A percentile compares a stretch with the other conserved stretches of the same genome.
Conservation (phyloP, 2,113 vertebrate genomes). For the Callaeas wilsoni region DNA sequence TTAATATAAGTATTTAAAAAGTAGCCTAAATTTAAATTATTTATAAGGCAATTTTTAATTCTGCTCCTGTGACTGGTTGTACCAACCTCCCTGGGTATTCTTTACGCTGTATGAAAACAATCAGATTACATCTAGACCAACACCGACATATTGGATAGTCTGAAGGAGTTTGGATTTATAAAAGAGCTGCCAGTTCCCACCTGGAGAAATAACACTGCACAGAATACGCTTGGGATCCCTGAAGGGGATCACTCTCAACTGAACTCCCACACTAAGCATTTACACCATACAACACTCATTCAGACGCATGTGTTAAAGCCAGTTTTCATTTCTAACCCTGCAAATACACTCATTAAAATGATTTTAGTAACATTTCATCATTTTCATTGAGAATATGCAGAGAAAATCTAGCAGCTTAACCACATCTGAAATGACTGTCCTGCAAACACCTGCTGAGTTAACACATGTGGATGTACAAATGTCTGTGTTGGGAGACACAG, state of each 20-base stretch:
- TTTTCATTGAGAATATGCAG: background rate
- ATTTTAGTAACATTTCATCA: background rate
- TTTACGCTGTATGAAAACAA: background rate
- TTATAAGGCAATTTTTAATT: background rate
- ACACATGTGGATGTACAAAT: fast-evolving
- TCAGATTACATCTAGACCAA: background rate
- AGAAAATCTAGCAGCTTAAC: background rate
- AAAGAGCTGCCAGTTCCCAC: background rate
- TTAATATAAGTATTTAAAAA: background rate
- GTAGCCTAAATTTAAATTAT: background rate
- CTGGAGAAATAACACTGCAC: background rate
- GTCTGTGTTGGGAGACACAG: fast-evolving
- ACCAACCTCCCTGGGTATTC: background rate
- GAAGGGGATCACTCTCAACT: background rate
- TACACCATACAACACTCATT: background rate
- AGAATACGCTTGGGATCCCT: background rate
- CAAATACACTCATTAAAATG: background rate
- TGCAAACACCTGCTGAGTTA: background rate
- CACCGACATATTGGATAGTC: background rate
- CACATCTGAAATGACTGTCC: background rate
- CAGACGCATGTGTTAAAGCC: background rate
- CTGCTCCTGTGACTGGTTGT: background rate
- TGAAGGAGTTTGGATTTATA: background rate
- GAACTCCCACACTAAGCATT: background rate
- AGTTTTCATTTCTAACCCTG: background rate